Conservation (phyloP, 64 coral and sea anemone genomes). For the Montipora foliosa region DNA sequence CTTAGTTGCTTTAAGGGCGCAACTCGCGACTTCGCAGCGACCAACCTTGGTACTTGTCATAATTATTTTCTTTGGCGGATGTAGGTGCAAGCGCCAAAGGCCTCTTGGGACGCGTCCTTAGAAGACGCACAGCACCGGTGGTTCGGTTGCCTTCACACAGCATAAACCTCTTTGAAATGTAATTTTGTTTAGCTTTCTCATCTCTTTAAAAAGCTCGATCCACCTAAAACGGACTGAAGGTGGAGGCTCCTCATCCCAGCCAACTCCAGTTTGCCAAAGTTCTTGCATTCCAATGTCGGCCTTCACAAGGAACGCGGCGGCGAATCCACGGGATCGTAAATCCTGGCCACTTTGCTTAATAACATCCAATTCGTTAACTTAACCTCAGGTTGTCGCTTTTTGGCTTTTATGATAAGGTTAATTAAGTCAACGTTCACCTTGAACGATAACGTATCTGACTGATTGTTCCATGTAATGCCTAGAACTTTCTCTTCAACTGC, state of each 20-base stretch:
- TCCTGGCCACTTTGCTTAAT: constrained; percentile 1
- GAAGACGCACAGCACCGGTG: constrained; percentile 29
- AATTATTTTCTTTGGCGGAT: neutral
- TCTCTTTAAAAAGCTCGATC: constrained; percentile 11
- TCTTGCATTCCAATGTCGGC: constrained; percentile 58
- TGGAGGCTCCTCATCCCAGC: constrained; percentile 35
- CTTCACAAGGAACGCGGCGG: constrained; percentile 24
- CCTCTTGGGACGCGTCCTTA: constrained; percentile 52
- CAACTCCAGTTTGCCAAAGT: constrained; percentile 41
- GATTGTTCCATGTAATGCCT: constrained; percentile 43
- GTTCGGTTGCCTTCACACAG: neutral
- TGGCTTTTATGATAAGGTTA: neutral
- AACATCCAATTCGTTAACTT: constrained; percentile 54
- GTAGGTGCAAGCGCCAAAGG: constrained; percentile 58
- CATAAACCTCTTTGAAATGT: constrained; percentile 19
- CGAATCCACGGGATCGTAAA: constrained; percentile 59
- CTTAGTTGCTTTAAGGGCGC: constrained; percentile 57
- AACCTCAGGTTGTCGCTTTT: neutral
- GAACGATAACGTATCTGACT: constrained; percentile 25
- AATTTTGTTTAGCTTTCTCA: constrained; percentile 28
- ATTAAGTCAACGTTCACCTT: constrained; percentile 19
- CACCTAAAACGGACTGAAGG: neutral
- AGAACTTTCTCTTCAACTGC: constrained; percentile 46
- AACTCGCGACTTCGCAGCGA: constrained; percentile 69
- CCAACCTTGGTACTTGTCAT: constrained; percentile 20